Percentiles rank a stretch among this genome's conserved stretches.
phyloP scores from a whole-genome alignment of 2,797 vertebrate genomes.

The Cirrhinus mrigala region DNA sequence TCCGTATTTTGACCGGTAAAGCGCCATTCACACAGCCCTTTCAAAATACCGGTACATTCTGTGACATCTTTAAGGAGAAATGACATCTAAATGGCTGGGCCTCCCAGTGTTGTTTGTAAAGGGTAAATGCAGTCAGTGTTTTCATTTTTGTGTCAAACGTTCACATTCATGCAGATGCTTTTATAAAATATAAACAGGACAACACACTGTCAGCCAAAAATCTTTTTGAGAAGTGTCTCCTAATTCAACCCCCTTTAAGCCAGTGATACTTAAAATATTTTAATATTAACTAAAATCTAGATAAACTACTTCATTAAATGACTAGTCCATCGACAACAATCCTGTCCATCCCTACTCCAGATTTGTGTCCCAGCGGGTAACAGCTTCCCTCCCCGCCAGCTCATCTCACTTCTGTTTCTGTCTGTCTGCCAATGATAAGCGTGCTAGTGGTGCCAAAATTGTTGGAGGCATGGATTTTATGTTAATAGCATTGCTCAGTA shows the following conservation, averaged over 20 bases:
- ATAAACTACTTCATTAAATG: not conserved
- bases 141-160: no score
- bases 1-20: no score
- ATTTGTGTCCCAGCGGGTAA: not conserved
- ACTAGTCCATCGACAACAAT: not conserved
- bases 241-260: not conserved
- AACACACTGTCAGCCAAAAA: not conserved
- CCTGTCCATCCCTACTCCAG: not conserved
- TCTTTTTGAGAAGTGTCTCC: not conserved
- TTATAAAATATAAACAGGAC: not conserved
- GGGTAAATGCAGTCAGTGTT: no score
- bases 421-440: slow-evolving; percentile 3
- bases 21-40: no score
- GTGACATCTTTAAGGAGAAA: no score
- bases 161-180: no score
- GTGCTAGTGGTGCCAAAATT: not conserved
- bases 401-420: not conserved
- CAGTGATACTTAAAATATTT: not conserved
- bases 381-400: not conserved
- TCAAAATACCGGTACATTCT: no score
- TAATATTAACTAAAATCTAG: not conserved
- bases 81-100: no score
- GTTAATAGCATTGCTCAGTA: slow-evolving; percentile 17
- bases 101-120: no score
- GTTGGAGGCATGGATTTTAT: slow-evolving; percentile 12